Conservation (phyloP, 2,113 vertebrate species). For the Sebastes fasciatus region DNA sequence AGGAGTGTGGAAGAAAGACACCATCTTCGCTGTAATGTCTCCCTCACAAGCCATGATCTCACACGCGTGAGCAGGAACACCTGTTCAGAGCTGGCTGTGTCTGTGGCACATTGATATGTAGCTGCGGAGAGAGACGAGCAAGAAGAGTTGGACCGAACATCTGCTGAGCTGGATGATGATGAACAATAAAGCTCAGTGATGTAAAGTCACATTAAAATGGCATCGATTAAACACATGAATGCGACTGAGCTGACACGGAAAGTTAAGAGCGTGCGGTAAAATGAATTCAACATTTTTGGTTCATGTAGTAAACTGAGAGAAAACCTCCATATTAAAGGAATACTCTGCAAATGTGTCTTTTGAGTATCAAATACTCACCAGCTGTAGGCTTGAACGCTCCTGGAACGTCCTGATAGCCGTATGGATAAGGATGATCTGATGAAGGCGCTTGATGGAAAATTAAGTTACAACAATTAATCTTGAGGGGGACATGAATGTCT, state of each 20-base stretch:
- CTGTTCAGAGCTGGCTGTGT: conserved; percentile 55
- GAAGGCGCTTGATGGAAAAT: neutral
- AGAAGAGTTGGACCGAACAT: conserved; percentile 37
- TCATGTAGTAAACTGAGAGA: neutral
- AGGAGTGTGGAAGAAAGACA: conserved; percentile 41
- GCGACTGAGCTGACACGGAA: conserved; percentile 14
- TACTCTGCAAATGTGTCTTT: neutral
- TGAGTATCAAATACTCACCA: neutral
- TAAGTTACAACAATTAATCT: neutral
- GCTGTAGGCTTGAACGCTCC: neutral
- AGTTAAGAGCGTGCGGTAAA: neutral
- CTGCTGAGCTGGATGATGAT: conserved; percentile 36
- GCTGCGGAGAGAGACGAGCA: conserved; percentile 39
- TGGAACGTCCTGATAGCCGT: no score
- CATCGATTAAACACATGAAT: conserved; percentile 23
- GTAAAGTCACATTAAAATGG: conserved; percentile 30
- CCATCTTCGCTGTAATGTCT: conserved; percentile 42
- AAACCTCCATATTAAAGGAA: neutral
- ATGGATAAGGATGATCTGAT: neutral
- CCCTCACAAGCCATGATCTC: conserved; percentile 56
- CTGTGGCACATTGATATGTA: conserved; percentile 42
- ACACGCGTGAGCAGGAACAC: conserved; percentile 68
- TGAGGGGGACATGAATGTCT: neutral
- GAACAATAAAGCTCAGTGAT: conserved; percentile 23
- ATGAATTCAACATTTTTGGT: conserved; percentile 5